phyloP scores from a whole-genome alignment of 2,113 vertebrate species.

The Parus major region DNA sequence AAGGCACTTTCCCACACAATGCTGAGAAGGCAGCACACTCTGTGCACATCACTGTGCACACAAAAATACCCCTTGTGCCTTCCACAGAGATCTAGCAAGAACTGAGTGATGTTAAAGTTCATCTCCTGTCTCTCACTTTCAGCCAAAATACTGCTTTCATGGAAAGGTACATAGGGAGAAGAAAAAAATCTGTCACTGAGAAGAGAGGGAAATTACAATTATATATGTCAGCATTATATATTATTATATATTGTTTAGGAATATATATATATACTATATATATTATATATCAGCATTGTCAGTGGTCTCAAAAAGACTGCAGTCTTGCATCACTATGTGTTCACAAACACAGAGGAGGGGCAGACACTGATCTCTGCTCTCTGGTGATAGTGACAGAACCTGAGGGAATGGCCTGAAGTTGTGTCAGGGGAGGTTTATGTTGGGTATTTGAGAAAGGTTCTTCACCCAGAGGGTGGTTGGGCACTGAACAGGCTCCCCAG shows the following conservation, averaged over 20 bases:
- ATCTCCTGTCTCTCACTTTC: not conserved
- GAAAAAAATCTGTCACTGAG: not conserved
- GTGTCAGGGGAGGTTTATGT: not conserved
- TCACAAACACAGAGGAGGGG: not conserved
- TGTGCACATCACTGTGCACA: accelerated
- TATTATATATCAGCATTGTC: not conserved
- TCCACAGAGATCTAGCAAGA: not conserved
- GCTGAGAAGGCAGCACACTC: not conserved
- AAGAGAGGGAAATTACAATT: not conserved
- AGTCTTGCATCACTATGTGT: not conserved
- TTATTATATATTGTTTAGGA: too few species aligned
- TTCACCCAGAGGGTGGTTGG: not conserved
- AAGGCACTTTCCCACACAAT: not conserved
- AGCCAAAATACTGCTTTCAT: not conserved
- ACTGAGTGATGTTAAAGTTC: not conserved
- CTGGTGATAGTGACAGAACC: not conserved
- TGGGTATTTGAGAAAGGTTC: not conserved
- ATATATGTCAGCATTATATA: not conserved
- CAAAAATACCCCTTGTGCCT: not conserved
- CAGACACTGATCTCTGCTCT: not conserved
- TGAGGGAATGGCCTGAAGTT: not conserved
- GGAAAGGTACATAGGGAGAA: not conserved
- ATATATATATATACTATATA: too few species aligned
- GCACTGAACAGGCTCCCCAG: not conserved
- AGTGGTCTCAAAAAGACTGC: not conserved